A percentile compares a stretch with the other conserved stretches of the same genome.
These are phyloP conservation scores for Choloepus hoffmanni DNA, from an alignment of 2,113 vertebrate species.

Conservation along the genomic window DNA sequence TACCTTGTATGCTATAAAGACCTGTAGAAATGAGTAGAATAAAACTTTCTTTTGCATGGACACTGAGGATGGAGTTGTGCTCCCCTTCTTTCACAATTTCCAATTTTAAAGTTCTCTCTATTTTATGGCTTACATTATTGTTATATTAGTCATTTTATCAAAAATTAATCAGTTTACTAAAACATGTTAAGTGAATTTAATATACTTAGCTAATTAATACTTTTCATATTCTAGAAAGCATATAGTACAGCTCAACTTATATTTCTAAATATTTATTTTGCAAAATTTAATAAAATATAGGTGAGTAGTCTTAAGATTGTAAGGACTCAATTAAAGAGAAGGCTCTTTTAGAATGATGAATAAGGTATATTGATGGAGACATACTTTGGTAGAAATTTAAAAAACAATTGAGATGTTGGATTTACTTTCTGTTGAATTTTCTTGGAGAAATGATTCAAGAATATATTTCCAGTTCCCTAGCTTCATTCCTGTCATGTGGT, in stretches of 20 bases:
- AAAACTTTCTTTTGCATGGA: too few species aligned
- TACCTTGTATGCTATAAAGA: too few species aligned
- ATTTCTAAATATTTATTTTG: not conserved
- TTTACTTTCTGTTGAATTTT: not conserved
- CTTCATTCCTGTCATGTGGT: not conserved
- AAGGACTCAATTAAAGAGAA: not conserved
- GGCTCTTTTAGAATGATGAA: not conserved
- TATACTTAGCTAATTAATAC: not conserved
- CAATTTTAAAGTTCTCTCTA: not conserved
- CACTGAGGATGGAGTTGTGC: too few species aligned
- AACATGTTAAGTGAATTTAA: not conserved
- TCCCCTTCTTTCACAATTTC: not conserved
- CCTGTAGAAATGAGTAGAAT: too few species aligned
- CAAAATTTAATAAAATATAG: not conserved
- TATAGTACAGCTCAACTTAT: not conserved
- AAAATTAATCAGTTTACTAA: conserved; percentile 1
- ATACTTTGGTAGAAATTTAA: not conserved
- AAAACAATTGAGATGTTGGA: not conserved
- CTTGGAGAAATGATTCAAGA: not conserved
- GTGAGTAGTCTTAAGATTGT: not conserved
- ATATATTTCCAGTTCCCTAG: not conserved
- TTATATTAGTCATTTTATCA: not conserved
- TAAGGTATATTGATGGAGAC: not conserved
- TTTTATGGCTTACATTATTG: not conserved
- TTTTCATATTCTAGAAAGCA: not conserved